Evolutionary conservation across 2,888 invertebrate genomes (phyloP).

Genomic region (Leistus spinibarbis): DNA sequence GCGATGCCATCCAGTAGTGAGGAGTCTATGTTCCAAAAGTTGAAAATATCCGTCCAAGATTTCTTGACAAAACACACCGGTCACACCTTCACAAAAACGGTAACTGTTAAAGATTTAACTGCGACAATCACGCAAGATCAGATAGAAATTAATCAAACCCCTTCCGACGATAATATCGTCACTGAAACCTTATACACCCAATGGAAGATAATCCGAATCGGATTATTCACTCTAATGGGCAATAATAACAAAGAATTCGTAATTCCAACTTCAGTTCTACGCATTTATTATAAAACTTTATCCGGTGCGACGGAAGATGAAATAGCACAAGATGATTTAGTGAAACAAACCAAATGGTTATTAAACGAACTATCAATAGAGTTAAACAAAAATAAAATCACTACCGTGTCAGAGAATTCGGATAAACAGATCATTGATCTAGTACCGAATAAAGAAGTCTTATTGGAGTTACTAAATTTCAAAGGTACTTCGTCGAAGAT

Average conservation of each 20-base stretch:
- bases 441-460: conserved; percentile 35
- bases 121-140: conserved; percentile 53
- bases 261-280: conserved; percentile 53
- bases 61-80: conserved; percentile 56
- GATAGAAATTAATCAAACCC: conserved; percentile 51
- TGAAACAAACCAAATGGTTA: conserved; percentile 54
- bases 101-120: conserved; percentile 52
- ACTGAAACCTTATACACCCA: conserved; percentile 48
- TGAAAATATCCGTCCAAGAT: conserved; percentile 57
- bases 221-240: conserved; percentile 51
- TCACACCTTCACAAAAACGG: conserved; percentile 51
- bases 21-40: conserved; percentile 56
- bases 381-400: conserved; percentile 46
- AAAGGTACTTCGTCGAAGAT: conserved; percentile 36
- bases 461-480: conserved; percentile 34
- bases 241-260: conserved; percentile 52
- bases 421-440: conserved; percentile 33
- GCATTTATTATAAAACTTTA: conserved; percentile 54
- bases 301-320: conserved; percentile 49
- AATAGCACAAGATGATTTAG: conserved; percentile 48
- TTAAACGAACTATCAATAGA: conserved; percentile 52
- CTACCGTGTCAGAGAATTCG: conserved; percentile 22
- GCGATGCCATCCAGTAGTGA: conserved; percentile 58
- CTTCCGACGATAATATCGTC: conserved; percentile 42
- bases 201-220: conserved; percentile 54